Base-by-base conservation (phyloP, 2,888 invertebrate species). In the Macrophya annulata region DNA sequence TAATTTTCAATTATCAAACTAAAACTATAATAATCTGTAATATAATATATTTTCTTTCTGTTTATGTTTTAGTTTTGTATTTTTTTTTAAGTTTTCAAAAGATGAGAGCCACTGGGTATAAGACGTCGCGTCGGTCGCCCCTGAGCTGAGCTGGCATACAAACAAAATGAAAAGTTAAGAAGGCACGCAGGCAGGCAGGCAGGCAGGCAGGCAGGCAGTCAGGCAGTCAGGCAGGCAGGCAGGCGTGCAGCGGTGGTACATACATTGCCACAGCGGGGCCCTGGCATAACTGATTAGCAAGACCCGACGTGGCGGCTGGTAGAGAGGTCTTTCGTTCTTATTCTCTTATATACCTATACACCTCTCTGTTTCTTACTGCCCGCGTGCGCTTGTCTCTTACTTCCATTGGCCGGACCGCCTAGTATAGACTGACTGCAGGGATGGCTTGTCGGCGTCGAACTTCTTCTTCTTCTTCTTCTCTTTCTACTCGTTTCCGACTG, bases 221-320 rank as follows among this genome's bases (percentile, higher is more conserved):
- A 31, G 31, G 31, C 31, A 31, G 31, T 31, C 31, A 31, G 40
- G 43, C 45, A 43, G 21, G 72, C 87, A 88, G 86, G 86, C 86
- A 87, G 85, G 89, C 88, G 85, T 87, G 86, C 86, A 87, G 88
- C 86, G 83, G 88, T 89, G 86, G 87, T 88, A 85, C 86, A 81
- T 83, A 89, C 88, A 88, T 89, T 86, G 89, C 86, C 83, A 71
- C 83, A 83, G 83, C 83, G 68, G 83, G 83, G 48, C 83, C 71
- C 85, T 86, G 88, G 88, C 88, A 88, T 89, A 89, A 88, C 83
- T 88, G 89, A 90, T 90, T 90, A 88, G 87, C 88, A 86, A 87
- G 84, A 85, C 81, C 81, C 37, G 72, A 82, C 65, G 85, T 82
- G 84, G 84, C 74, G 74, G 84, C 76, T 74, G 40, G 45, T 43